Evolutionary conservation across 2,797 vertebrate genomes (phyloP).

Genomic region (Micropoecilia bifurca): DNA sequence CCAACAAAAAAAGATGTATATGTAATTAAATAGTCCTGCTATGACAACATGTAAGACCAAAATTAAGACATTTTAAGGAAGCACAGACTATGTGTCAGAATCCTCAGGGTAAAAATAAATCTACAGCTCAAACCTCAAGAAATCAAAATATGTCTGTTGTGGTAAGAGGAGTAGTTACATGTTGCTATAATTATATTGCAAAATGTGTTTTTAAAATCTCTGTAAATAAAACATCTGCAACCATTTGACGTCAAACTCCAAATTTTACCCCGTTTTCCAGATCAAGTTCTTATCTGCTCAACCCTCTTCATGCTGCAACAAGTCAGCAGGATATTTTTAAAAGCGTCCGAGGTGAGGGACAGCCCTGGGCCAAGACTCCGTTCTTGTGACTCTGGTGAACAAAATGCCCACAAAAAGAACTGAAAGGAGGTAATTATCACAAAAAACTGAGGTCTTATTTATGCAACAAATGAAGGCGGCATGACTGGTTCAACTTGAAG

Average conservation of each 20-base stretch:
- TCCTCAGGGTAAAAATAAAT: too few species aligned
- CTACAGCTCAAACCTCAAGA: background rate
- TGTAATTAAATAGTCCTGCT: background rate
- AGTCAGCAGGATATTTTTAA: background rate
- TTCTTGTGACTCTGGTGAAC: conserved; percentile 10
- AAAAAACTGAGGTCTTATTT: background rate
- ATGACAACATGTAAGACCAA: background rate
- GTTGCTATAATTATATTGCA: background rate
- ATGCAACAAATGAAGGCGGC: background rate
- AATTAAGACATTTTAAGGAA: background rate
- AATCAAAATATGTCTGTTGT: background rate
- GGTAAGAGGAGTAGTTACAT: background rate
- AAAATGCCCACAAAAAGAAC: background rate
- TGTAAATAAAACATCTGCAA: background rate
- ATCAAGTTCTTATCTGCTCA: background rate
- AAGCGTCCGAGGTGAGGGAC: background rate
- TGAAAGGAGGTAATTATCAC: background rate
- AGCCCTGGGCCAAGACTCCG: background rate
- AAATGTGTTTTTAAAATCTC: background rate
- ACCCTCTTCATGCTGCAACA: background rate
- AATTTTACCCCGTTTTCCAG: background rate
- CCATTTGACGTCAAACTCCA: background rate
- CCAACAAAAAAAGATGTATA: background rate
- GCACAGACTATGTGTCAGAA: background rate
- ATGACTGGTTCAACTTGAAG: background rate